Evolutionary conservation across 2,888 invertebrate genomes (phyloP).

Genomic region (Ganaspis brasiliensis): DNA sequence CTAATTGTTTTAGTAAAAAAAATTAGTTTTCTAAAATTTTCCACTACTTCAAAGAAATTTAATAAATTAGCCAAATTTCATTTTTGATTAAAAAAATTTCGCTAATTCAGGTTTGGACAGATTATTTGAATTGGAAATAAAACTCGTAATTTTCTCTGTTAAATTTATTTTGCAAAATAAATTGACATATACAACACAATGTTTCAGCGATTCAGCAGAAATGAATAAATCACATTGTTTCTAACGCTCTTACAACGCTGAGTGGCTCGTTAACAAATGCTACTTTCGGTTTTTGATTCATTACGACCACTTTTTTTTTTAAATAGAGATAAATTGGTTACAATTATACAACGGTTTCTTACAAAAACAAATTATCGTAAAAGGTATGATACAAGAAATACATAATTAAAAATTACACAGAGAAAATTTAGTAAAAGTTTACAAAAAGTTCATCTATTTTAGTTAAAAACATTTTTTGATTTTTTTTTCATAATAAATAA

Average conservation of each 20-base stretch:
- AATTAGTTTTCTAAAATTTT: too few species aligned
- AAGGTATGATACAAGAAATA: too few species aligned
- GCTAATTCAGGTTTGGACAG: too few species aligned
- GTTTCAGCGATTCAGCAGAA: slow-evolving; percentile 71
- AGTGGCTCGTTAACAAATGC: slow-evolving; percentile 66
- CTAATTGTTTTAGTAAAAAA: too few species aligned
- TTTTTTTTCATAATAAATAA: too few species aligned
- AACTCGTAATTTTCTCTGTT: slow-evolving; percentile 16
- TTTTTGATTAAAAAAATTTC: too few species aligned
- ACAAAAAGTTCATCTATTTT: too few species aligned
- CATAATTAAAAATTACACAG: too few species aligned
- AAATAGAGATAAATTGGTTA: slow-evolving; percentile 18
- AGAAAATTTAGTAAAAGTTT: too few species aligned
- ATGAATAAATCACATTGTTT: slow-evolving; percentile 68
- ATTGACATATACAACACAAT: slow-evolving; percentile 77
- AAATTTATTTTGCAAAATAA: slow-evolving; percentile 79
- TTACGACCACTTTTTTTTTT: slow-evolving; percentile 43
- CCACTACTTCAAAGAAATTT: too few species aligned
- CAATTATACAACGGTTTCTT: neutral
- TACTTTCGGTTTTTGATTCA: slow-evolving; percentile 70
- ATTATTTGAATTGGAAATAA: neutral
- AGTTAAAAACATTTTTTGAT: too few species aligned
- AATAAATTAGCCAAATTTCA: too few species aligned
- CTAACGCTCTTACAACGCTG: slow-evolving; percentile 57
- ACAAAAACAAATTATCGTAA: neutral